A percentile compares a stretch with the other conserved stretches of the same genome.
Evolutionary conservation across 2,888 invertebrate species (phyloP).

Genomic region (Caenorhabditis virilis): DNA sequence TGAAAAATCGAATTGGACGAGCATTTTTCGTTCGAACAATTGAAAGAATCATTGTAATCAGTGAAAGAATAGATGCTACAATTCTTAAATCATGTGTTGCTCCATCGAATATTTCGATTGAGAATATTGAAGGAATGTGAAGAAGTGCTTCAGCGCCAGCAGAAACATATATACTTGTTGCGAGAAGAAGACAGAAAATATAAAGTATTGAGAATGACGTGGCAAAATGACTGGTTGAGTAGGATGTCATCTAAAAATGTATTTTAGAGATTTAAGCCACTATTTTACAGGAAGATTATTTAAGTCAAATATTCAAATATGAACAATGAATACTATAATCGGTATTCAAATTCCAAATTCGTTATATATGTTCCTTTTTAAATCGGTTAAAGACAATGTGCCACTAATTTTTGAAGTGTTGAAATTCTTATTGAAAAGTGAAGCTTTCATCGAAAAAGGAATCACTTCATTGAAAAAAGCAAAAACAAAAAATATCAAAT

Average conservation of each 20-base stretch:
- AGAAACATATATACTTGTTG: slow-evolving; percentile 20
- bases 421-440: too few relatives aligned
- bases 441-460: too few relatives aligned
- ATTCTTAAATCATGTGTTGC: slow-evolving; percentile 33
- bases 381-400: neutral
- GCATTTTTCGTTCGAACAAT: slow-evolving; percentile 18
- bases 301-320: too few relatives aligned
- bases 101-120: slow-evolving; percentile 24
- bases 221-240: slow-evolving; percentile 25
- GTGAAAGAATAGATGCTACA: slow-evolving; percentile 26
- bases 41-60: slow-evolving; percentile 19
- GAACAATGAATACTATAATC: too few relatives aligned
- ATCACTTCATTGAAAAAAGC: too few relatives aligned
- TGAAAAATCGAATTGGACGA: slow-evolving; percentile 16
- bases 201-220: slow-evolving; percentile 23
- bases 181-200: slow-evolving; percentile 17
- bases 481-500: too few relatives aligned
- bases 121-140: slow-evolving; percentile 24
- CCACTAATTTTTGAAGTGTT: neutral
- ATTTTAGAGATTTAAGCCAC: neutral
- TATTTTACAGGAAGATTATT: neutral
- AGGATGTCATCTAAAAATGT: slow-evolving; percentile 27
- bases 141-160: slow-evolving; percentile 34
- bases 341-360: too few relatives aligned
- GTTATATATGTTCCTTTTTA: too few relatives aligned